Evolutionary conservation across 2,113 vertebrate genomes (phyloP).

Genomic region (Harpagus bidentatus): DNA sequence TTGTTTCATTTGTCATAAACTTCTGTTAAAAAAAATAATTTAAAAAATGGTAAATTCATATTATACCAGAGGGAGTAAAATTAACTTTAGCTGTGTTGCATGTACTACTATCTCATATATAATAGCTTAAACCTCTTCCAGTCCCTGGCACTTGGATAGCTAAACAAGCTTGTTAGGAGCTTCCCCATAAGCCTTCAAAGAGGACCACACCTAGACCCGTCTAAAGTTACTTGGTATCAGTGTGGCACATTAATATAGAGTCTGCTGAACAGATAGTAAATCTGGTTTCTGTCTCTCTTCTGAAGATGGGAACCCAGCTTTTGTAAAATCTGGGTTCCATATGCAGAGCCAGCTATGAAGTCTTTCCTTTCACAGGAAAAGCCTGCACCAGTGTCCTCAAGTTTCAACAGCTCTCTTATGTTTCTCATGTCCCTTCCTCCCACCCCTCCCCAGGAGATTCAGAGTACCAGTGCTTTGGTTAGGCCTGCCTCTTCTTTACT

Average conservation of each 20-base stretch:
- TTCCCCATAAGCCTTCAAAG: neutral
- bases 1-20: neutral
- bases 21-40: neutral
- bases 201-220: neutral
- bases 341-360: constrained; percentile 59
- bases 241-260: neutral
- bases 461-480: neutral
- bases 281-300: constrained; percentile 44
- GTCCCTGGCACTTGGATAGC: neutral
- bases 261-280: constrained; percentile 53
- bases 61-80: neutral
- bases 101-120: neutral
- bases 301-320: constrained; percentile 45
- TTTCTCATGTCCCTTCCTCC: constrained; percentile 21
- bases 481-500: neutral
- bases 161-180: neutral
- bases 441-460: neutral
- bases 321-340: constrained; percentile 64
- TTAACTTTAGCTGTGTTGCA: neutral
- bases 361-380: constrained; percentile 66
- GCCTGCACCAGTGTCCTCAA: constrained; percentile 49
- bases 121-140: neutral
- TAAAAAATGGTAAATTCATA: neutral
- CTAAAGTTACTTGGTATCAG: neutral
- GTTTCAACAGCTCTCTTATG: constrained; percentile 36